Base-by-base conservation (phyloP, 2,888 invertebrate genomes). In the Metalampra italica region DNA sequence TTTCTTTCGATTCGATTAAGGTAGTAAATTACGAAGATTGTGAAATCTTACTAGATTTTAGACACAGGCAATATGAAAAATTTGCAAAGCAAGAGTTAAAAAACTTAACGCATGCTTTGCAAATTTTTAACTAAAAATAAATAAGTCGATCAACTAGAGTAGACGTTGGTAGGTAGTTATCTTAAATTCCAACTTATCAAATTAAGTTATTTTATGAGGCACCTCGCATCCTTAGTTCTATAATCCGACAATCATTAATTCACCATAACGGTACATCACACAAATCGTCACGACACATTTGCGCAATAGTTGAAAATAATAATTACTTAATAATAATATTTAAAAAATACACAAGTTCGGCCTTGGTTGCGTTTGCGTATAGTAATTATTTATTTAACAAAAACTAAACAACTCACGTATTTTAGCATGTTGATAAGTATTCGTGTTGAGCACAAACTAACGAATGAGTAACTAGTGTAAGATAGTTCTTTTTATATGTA, bases 371-470 rank as follows among this genome's bases (percentile, higher is more conserved):
- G 57, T 64, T 43, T 54, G 54, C 48, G 57, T 64, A 60, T 47
- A 53, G 51, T 53, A 58, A 60, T 59, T 57, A 59, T 58, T 36
- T 55, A 55, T 54, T 53, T 51, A 49, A 32, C 30, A 61, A 59
- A 60, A 46, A 60, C 47, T 39, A 54, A 55, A 47, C 51, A 46
- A 88, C 88, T 89, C 78, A 89, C 89, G 86, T 87, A 87, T 89
- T 85, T 89, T 60, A 87, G 72, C 89, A 89, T 89, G 78, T 62
- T 85, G 84, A 71, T 85, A 68, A 72, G 81, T 82, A 71, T 78
- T 81, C 85, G 76, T 78, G 72, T 75, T 75, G 86, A 82, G 82
- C 80, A 82, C 83, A 82, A 78, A 79, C 78, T 82, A 82, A 83
- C 86, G 89, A 89, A 86, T 89, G 88, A 86, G 76, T 85, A 78